phyloP scores from a whole-genome alignment of 1,140 invertebrate genomes.

The Bombus picipes region DNA sequence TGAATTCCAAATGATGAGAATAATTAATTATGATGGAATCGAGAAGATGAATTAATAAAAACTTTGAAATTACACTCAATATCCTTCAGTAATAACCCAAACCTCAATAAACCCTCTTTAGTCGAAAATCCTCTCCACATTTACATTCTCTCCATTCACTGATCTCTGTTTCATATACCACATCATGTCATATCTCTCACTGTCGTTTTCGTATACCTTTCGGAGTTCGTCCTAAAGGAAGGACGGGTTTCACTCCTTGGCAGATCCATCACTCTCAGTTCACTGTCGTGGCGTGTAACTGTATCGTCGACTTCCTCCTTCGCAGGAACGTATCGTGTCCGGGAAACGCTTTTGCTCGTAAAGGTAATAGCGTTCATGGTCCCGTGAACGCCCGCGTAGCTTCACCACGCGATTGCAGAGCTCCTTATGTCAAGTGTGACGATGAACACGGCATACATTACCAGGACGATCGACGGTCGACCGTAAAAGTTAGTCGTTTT shows the following conservation, averaged over 20 bases:
- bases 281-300: slow-evolving; percentile 74
- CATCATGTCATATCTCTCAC: slow-evolving; percentile 52
- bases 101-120: too few species aligned
- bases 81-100: too few species aligned
- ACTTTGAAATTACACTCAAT: too few species aligned
- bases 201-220: slow-evolving; percentile 73
- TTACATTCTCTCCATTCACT: too few species aligned
- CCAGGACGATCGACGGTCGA: slow-evolving; percentile 27
- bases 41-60: not conserved
- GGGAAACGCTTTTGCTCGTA: slow-evolving; percentile 62
- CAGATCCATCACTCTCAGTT: slow-evolving; percentile 66
- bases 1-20: too few species aligned
- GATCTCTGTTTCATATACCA: too few species aligned
- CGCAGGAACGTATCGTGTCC: slow-evolving; percentile 63
- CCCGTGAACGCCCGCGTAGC: slow-evolving; percentile 28
- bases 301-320: slow-evolving; percentile 57
- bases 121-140: too few species aligned
- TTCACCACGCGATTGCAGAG: slow-evolving; percentile 58
- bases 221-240: slow-evolving; percentile 34
- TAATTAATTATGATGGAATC: too few species aligned
- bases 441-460: slow-evolving; percentile 47
- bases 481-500: slow-evolving; percentile 50
- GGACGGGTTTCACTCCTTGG: slow-evolving; percentile 70
- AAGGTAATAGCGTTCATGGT: slow-evolving; percentile 55
- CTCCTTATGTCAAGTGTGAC: slow-evolving; percentile 62